Evolutionary conservation across 2,797 vertebrate genomes (phyloP), one percentile per base, ranked within the genome.

Genomic region (Pseudochaenichthys georgianus): DNA sequence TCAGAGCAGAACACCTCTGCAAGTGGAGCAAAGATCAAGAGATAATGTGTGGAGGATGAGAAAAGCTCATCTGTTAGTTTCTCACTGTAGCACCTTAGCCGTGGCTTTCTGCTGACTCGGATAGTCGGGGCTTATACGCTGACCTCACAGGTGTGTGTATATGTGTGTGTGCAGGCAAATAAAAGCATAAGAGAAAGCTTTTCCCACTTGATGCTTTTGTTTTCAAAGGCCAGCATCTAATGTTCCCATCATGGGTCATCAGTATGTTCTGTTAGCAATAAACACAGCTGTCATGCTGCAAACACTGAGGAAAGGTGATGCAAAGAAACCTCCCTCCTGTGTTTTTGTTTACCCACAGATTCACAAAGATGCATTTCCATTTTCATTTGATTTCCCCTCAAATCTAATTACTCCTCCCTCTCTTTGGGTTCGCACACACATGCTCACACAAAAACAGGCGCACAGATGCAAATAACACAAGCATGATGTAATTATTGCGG

Each of bases 401-500:
- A 85, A 87, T 88, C 82, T 73, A 82, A 89, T 92, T 85, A 70
- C n/a, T 17, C 53, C 71, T 73, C 80, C 79, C 77, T 64, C 43
- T 34, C 70, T 75, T 76, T 80, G 63, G 64, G 46, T 54, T 64
- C 23, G 19, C 16, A 54, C 59, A n/a, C 51, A 43, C 28, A 28
- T 68, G 64, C 74, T 70, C 48, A 67, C 50, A 69, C 75, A 54
- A 61, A 72, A 52, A 63, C 51, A 47, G 52, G 43, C 23, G 42
- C 63, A 60, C 48, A 31, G 68, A 89, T 85, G 83, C 76, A 90
- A 88, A 89, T 88, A 87, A 79, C 82, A 87, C 60, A 71, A 71
- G 78, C 82, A 82, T 92, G 91, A 93, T 92, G 91, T 88, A 92
- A 93, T 89, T 86, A 92, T 91, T 91, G 87, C 87, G 86, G 80